Conservation (phyloP, 2,888 invertebrate species). For the Branchellion lobata region DNA sequence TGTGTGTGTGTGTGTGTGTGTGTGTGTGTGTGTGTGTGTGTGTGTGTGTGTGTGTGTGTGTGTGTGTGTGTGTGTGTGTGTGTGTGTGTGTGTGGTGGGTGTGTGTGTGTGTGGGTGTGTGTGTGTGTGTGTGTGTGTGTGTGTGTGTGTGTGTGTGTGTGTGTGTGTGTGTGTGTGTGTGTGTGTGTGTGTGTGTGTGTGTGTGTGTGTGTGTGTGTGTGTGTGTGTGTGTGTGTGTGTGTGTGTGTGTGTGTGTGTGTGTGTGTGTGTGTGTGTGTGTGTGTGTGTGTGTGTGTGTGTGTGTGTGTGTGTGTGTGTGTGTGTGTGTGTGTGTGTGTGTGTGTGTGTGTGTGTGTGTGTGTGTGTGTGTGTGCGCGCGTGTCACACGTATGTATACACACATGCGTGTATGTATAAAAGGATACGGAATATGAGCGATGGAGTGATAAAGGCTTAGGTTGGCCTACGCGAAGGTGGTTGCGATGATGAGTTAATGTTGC, state of each 20-base stretch:
- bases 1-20: background rate
- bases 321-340: slow-evolving; percentile 26
- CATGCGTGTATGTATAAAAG: no score
- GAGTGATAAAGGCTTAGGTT: no score
- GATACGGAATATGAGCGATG: no score
- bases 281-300: slow-evolving; percentile 19
- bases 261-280: slow-evolving; percentile 14
- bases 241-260: slow-evolving; percentile 29
- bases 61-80: slow-evolving; percentile 23
- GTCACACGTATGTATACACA: background rate
- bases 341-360: slow-evolving; percentile 27
- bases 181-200: slow-evolving; percentile 17
- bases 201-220: slow-evolving; percentile 28
- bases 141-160: slow-evolving; percentile 25
- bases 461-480: no score
- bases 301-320: slow-evolving; percentile 15
- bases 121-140: slow-evolving; percentile 18
- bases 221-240: slow-evolving; percentile 20
- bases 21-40: background rate
- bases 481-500: no score
- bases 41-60: slow-evolving; percentile 17
- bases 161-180: background rate
- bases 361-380: slow-evolving; percentile 30
- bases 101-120: slow-evolving; percentile 26
- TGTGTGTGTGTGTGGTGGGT: background rate